Percentiles rank a stretch among this genome's conserved stretches.
These are phyloP conservation scores for Matsumurasca onukii DNA, from an alignment of 1,140 invertebrate genomes.

Conservation along the genomic window DNA sequence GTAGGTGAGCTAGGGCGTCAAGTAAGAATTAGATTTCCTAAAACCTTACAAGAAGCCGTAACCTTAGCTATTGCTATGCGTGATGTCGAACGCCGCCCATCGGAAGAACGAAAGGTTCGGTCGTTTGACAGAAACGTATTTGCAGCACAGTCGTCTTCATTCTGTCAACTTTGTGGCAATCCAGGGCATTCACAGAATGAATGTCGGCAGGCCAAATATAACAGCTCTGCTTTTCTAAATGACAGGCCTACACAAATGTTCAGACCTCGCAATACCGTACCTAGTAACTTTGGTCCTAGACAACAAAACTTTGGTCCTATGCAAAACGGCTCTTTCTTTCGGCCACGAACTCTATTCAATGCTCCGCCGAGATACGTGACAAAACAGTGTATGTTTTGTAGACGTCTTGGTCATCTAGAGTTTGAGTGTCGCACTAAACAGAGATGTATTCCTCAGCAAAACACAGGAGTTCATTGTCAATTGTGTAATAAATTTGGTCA, in stretches of 20 bases:
- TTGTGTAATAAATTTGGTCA: too few relatives aligned
- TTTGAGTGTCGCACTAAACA: too few relatives aligned
- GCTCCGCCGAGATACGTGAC: too few relatives aligned
- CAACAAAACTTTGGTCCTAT: too few relatives aligned
- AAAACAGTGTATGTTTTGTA: too few relatives aligned
- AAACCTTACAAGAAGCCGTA: neutral
- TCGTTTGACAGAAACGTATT: neutral
- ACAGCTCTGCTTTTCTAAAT: neutral
- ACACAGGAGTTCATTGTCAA: too few relatives aligned
- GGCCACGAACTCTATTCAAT: too few relatives aligned
- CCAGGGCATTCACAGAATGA: neutral
- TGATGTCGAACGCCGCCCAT: neutral
- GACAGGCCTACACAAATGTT: neutral
- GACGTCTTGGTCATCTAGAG: too few relatives aligned
- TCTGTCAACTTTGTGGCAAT: neutral
- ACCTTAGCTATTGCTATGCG: neutral
- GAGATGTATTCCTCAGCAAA: too few relatives aligned
- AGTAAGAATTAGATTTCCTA: neutral
- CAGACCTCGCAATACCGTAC: too few relatives aligned
- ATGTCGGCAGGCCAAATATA: neutral
- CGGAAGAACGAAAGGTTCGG: neutral
- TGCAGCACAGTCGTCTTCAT: neutral
- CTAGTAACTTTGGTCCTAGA: too few relatives aligned
- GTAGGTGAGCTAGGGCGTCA: neutral
- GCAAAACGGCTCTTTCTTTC: too few relatives aligned